Evolutionary conservation across 92 coral and sea anemone species (phyloP).

Genomic region (Palythoa caribaeorum): DNA sequence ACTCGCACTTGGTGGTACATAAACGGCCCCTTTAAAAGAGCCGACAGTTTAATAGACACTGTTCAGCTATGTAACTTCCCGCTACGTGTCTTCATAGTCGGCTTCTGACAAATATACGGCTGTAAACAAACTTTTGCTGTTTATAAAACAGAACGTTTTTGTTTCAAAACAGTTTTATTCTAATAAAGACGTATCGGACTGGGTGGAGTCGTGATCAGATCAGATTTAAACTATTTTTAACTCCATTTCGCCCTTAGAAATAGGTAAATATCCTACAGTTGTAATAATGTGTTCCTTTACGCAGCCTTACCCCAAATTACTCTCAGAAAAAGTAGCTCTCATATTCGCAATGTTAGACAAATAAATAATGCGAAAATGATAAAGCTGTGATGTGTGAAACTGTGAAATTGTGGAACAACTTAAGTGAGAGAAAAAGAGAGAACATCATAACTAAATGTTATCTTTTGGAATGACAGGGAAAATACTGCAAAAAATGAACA

Average conservation of each 20-base stretch:
- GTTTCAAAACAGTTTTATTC: slow-evolving; percentile 11
- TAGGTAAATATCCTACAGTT: not conserved
- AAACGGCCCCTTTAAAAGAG: not conserved
- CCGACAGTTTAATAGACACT: not conserved
- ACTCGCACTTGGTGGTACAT: not conserved
- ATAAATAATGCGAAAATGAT: no score
- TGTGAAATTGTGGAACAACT: no score
- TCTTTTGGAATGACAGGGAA: not conserved
- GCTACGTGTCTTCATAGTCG: not conserved
- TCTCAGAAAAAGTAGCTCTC: no score
- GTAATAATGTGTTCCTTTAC: not conserved
- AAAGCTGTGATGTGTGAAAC: no score
- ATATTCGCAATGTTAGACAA: no score
- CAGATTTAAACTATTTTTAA: slow-evolving; percentile 6
- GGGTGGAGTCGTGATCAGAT: slow-evolving; percentile 32
- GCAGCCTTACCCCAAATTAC: no score
- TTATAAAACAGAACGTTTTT: slow-evolving; percentile 30
- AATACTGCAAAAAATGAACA: not conserved
- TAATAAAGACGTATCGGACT: not conserved
- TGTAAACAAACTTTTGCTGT: slow-evolving; percentile 28
- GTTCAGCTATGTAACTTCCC: not conserved
- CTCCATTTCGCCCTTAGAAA: not conserved
- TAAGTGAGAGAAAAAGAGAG: no score
- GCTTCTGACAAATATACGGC: not conserved
- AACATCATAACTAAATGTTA: not conserved